Base-by-base conservation (phyloP, 2,888 invertebrate species). In the Danaus chrysippus region DNA sequence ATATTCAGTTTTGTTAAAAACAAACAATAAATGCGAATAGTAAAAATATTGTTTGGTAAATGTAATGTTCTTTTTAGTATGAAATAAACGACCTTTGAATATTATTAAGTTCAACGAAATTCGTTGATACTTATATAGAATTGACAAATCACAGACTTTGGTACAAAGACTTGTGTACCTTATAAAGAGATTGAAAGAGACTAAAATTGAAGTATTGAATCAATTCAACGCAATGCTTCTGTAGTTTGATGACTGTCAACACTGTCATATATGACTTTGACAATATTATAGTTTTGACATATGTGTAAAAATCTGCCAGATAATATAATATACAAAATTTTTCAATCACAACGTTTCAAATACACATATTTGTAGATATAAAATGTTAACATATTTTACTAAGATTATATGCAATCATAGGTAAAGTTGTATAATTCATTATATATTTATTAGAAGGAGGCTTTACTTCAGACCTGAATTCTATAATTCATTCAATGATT, bases 131-230 rank as follows among this genome's bases (percentile, higher is more conserved):
- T 8, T 34, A 43, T n/a, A n/a, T 43, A 11, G 13, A 10, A 49
- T 11, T 15, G 10, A 49, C 49, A 49, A 49, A 17, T 49, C n/a
- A 49, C 17, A 49, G 17, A 17, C 15, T 17, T 49, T 3, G 17
- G 12, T 46, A 54, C 44, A 46, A 42, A 54, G 17, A 49, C 13
- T 54, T 49, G 3, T 49, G 17, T 17, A 17, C 49, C 49, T 49
- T 49, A 49, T 49, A 10, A 0, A 15, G 23, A 46, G 6, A 10
- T 10, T 3, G 15, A 46, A 46, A 46, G 46, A 46, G 46, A 46
- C 46, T 13, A 46, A 15, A 46, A 46, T 46, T 46, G 46, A 49
- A 49, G 15, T 10, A 10, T 10, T 17, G 17, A 17, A 17, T 6
- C 10, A 46, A 49, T 17, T 15, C 17, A 49, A 49, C 17, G 49